Conservation (phyloP, 2,797 vertebrate species). For the Dryobates pubescens region DNA sequence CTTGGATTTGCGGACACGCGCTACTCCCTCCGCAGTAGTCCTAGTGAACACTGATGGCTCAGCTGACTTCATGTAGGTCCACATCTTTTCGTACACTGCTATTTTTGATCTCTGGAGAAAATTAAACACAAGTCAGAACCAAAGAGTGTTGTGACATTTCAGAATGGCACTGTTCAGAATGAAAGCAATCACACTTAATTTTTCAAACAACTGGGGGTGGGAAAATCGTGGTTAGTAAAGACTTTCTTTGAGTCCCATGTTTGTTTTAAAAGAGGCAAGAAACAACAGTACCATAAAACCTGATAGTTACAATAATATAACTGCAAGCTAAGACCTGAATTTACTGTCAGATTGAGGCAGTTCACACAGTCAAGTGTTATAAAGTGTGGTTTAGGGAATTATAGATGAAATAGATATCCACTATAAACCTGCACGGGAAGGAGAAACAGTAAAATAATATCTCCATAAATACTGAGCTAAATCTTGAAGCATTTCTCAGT, state of each 20-base stretch:
- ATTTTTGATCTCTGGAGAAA: constrained; percentile 97
- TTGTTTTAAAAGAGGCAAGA: neutral
- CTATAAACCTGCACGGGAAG: neutral
- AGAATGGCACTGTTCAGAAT: neutral
- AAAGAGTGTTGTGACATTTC: constrained; percentile 15
- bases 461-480: neutral
- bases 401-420: neutral
- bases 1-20: constrained; percentile 97
- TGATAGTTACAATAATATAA: neutral
- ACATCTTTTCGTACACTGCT: constrained; percentile 99
- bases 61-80: constrained; percentile 99
- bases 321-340: neutral
- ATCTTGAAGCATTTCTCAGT: neutral
- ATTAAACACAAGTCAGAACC: constrained; percentile 74
- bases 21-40: constrained; percentile 96
- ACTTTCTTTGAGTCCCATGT: neutral
- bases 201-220: neutral
- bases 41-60: constrained; percentile 98
- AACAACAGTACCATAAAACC: neutral
- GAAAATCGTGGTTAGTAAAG: neutral
- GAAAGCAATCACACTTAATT: neutral
- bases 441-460: neutral
- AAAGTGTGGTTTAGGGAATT: neutral
- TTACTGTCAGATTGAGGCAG: neutral
- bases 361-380: neutral